Percentiles rank a stretch among this genome's conserved stretches.
Evolutionary conservation across 2,113 vertebrate species (phyloP).

Genomic region (Scytalopus superciliaris): DNA sequence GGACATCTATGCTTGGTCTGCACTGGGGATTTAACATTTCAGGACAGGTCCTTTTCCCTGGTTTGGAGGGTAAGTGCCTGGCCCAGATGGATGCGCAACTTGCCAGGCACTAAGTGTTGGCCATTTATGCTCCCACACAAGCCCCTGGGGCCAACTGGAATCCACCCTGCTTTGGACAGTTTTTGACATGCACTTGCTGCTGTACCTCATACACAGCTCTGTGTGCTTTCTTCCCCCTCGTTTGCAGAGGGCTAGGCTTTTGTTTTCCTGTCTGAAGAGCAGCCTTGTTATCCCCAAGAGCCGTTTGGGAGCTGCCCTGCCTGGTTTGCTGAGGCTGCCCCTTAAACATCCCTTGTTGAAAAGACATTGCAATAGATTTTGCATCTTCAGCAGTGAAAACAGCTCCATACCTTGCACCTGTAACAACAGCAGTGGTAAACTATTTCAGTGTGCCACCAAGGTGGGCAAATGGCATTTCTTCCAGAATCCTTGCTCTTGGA

Average conservation of each 20-base stretch:
- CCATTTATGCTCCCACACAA: rapidly evolving
- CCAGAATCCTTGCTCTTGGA: not conserved
- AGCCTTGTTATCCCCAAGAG: rapidly evolving
- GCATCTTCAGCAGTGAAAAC: rapidly evolving
- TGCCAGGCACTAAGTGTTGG: not conserved
- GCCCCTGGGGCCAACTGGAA: not conserved
- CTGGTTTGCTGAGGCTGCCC: not conserved
- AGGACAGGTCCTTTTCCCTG: not conserved
- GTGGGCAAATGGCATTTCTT: not conserved
- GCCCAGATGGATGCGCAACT: not conserved
- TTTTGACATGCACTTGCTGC: not conserved
- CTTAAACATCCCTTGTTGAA: not conserved
- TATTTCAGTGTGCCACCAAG: not conserved
- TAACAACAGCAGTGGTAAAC: rapidly evolving
- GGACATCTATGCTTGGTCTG: not conserved
- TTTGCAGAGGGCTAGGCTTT: not conserved
- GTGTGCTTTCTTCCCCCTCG: not conserved
- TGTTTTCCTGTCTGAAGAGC: not conserved
- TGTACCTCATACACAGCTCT: not conserved
- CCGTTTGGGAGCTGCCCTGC: not conserved
- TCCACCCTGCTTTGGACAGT: not conserved
- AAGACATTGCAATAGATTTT: rapidly evolving
- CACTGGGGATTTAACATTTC: not conserved
- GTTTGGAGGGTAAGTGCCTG: not conserved
- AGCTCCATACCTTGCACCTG: not conserved